Evolutionary conservation across 2,113 vertebrate genomes (phyloP).

Genomic region (Columbina picui): DNA sequence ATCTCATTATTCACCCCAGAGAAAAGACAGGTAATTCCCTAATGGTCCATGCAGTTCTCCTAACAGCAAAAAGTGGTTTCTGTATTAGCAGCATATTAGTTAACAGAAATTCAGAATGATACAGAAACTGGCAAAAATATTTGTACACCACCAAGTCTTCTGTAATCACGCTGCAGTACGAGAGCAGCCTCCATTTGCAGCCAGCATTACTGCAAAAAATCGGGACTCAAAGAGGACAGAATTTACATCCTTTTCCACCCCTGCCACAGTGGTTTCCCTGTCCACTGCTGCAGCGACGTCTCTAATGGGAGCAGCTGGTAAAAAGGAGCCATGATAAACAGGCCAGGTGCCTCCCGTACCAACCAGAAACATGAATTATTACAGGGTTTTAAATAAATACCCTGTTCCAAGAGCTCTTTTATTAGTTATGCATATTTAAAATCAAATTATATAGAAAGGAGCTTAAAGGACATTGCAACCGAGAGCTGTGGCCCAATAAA

Average conservation of each 20-base stretch:
- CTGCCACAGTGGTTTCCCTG: neutral
- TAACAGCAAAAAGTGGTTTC: neutral
- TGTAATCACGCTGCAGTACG: neutral
- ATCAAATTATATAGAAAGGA: neutral
- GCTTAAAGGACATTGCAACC: neutral
- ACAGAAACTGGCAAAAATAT: neutral
- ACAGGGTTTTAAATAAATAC: neutral
- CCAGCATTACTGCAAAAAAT: rapidly evolving
- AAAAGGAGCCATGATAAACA: neutral
- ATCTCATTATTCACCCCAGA: neutral
- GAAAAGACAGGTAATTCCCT: neutral
- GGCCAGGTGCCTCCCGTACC: neutral
- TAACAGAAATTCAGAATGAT: neutral
- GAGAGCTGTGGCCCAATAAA: neutral
- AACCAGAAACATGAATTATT: neutral
- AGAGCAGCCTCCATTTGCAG: neutral
- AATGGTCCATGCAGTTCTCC: neutral
- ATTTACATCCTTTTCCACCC: neutral
- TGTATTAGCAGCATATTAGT: neutral
- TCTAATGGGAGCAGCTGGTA: neutral
- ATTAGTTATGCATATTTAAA: constrained; percentile 31
- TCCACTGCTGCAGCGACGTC: neutral
- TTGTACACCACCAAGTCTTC: neutral
- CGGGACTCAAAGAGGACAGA: neutral
- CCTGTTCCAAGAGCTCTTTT: neutral